Evolutionary conservation across 1,140 invertebrate genomes (phyloP).

Genomic region (Bombus fervidus): DNA sequence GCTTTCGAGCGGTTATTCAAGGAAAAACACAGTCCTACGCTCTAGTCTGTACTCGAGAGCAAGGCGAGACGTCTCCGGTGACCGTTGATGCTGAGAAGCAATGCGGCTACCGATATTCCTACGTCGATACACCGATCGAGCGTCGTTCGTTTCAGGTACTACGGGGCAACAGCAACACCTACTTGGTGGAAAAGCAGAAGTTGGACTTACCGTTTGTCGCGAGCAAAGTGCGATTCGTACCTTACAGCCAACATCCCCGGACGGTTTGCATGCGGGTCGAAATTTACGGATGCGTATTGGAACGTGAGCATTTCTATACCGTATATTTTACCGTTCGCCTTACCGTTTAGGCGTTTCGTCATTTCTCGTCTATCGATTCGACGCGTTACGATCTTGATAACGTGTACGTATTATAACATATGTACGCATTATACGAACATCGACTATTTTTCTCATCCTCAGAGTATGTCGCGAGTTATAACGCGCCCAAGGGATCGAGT

Average conservation of each 20-base stretch:
- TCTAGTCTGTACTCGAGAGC: background rate
- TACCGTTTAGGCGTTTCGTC: too few species aligned
- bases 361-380: too few species aligned
- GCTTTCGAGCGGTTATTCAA: background rate
- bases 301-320: conserved; percentile 86
- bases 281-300: conserved; percentile 93
- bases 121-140: background rate
- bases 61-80: conserved; percentile 10
- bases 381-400: too few species aligned
- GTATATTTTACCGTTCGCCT: background rate
- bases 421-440: background rate
- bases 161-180: conserved; percentile 95
- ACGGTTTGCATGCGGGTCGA: conserved; percentile 97
- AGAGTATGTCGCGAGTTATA: conserved; percentile 86
- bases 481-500: conserved; percentile 84
- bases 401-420: background rate
- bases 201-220: conserved; percentile 94
- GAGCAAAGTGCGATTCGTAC: conserved; percentile 93
- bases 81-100: background rate
- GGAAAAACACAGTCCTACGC: background rate
- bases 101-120: background rate
- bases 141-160: conserved; percentile 87
- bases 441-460: conserved; percentile 5
- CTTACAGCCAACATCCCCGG: conserved; percentile 92
- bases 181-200: conserved; percentile 89